These are phyloP conservation scores for Chloroceryle amazona DNA, from an alignment of 2,797 vertebrate species.

Conservation along the genomic window DNA sequence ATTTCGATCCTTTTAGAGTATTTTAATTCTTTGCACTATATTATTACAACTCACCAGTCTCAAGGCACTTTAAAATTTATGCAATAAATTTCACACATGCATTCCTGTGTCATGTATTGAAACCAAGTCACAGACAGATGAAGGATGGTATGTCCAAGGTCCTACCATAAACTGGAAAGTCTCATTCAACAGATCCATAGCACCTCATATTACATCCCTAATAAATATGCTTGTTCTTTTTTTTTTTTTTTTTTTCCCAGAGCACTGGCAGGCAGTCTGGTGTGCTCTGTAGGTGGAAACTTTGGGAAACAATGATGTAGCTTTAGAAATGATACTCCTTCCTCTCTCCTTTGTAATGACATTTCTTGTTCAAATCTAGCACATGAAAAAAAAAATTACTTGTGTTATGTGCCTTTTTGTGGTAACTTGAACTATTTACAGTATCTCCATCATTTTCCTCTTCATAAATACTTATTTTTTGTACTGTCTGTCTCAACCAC, in stretches of 20 bases:
- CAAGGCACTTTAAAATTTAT: neutral
- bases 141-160: neutral
- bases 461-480: slow-evolving; percentile 10
- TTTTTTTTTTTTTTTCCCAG: neutral
- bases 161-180: neutral
- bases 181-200: neutral
- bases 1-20: neutral
- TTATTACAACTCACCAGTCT: neutral
- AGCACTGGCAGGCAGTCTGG: neutral
- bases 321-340: neutral
- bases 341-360: neutral
- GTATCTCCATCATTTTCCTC: neutral
- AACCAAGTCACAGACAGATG: neutral
- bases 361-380: neutral
- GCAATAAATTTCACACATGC: neutral
- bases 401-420: neutral
- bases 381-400: neutral
- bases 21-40: neutral
- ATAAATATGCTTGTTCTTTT: neutral
- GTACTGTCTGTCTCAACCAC: neutral
- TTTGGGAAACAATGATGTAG: neutral
- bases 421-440: neutral
- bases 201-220: neutral
- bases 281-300: neutral
- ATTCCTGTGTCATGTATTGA: neutral